Conservation (phyloP, 2,888 invertebrate genomes). For the Agrochola circellaris region DNA sequence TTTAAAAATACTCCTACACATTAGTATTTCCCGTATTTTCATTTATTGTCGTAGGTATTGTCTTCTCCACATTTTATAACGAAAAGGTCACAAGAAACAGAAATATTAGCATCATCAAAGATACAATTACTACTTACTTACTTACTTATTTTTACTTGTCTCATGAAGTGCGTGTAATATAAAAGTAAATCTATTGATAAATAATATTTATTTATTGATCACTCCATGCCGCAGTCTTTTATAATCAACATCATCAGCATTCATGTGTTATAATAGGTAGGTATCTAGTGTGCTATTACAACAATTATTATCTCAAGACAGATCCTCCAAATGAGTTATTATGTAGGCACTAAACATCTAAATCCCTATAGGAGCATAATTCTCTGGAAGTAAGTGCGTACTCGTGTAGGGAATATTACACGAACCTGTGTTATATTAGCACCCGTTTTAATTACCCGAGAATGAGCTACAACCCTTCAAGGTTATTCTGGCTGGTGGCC, state of each 20-base stretch:
- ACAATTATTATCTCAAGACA: slow-evolving; percentile 9
- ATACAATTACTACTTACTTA: no score
- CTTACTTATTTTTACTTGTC: no score
- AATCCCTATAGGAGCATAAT: slow-evolving; percentile 58
- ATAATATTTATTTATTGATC: neutral
- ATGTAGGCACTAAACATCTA: slow-evolving; percentile 37
- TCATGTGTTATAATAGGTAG: neutral
- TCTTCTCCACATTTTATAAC: no score
- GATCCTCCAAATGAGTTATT: slow-evolving; percentile 44
- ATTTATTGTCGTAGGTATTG: no score
- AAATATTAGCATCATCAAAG: neutral
- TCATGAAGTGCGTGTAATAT: neutral
- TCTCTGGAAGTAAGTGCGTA: slow-evolving; percentile 57
- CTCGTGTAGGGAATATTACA: slow-evolving; percentile 51
- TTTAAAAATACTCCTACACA: no score
- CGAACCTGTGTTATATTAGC: slow-evolving; percentile 27
- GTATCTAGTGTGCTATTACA: neutral
- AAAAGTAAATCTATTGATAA: neutral
- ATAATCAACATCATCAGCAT: neutral
- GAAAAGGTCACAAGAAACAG: no score
- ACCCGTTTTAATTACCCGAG: slow-evolving; percentile 36
- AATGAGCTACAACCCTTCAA: slow-evolving; percentile 4
- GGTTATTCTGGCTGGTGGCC: neutral
- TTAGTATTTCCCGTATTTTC: no score
- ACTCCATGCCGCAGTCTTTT: neutral